phyloP scores from a whole-genome alignment of 2,888 invertebrate genomes.

The Spialia ferax region DNA sequence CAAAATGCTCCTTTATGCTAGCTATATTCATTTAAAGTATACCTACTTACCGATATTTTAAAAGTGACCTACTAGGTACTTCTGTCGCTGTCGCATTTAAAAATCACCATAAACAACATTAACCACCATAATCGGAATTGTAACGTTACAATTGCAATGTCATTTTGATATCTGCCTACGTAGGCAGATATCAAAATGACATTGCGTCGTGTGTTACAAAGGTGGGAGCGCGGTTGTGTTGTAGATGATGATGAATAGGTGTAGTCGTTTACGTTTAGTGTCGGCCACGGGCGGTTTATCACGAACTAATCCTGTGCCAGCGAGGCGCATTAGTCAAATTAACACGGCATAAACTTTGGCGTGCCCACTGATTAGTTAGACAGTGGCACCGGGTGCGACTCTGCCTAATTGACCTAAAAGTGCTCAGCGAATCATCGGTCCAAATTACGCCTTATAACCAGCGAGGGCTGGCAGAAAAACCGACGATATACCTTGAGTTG shows the following conservation, averaged over 20 bases:
- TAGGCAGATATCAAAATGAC: constrained; percentile 29
- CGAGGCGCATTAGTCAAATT: constrained; percentile 85
- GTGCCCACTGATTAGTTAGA: constrained; percentile 80
- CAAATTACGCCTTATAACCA: constrained; percentile 71
- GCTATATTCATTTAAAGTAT: no score
- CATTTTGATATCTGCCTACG: no score
- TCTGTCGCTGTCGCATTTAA: no score
- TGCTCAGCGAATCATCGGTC: constrained; percentile 84
- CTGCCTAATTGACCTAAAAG: constrained; percentile 86
- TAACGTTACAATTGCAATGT: no score
- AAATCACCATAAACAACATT: no score
- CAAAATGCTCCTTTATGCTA: no score
- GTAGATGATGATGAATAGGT: constrained; percentile 40
- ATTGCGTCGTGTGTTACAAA: constrained; percentile 26
- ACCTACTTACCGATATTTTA: no score
- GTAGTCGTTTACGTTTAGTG: constrained; percentile 46
- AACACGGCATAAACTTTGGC: constrained; percentile 84
- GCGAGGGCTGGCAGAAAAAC: constrained; percentile 64
- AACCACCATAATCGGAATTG: no score
- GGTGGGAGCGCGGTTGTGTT: constrained; percentile 27
- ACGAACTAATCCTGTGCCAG: constrained; percentile 66
- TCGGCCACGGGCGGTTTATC: constrained; percentile 69
- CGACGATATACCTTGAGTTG: neutral
- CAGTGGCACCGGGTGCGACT: constrained; percentile 73
- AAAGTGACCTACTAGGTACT: no score